Evolutionary conservation across 2,797 vertebrate species (phyloP).

Genomic region (Lacerta bilineata): DNA sequence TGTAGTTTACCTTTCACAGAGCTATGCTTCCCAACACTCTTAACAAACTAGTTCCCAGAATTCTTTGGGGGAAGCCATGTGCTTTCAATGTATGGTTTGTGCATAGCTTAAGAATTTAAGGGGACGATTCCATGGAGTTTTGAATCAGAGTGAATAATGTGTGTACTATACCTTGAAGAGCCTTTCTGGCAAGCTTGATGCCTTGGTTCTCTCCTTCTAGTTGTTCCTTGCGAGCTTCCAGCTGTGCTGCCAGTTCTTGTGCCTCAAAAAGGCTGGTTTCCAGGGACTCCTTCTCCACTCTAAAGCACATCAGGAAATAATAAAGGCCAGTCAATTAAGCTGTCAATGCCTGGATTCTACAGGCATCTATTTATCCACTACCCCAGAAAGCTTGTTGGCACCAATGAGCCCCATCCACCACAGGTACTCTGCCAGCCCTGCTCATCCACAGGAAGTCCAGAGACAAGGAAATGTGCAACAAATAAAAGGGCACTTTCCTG

Average conservation of each 20-base stretch:
- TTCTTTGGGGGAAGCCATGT: too few relatives aligned
- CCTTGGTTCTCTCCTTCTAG: slow-evolving; percentile 79
- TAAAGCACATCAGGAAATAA: slow-evolving; percentile 58
- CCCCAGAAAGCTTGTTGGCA: background rate
- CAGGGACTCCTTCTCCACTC: slow-evolving; percentile 83
- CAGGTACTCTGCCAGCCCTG: background rate
- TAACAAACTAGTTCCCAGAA: too few relatives aligned
- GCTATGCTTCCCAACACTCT: too few relatives aligned
- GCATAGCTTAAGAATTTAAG: background rate
- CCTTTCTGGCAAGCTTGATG: slow-evolving; percentile 78
- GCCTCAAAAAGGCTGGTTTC: slow-evolving; percentile 82
- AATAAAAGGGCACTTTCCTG: background rate
- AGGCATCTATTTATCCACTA: background rate
- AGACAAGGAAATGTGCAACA: background rate
- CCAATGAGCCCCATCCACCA: background rate
- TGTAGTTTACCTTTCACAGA: too few relatives aligned
- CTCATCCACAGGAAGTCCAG: background rate
- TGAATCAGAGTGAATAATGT: background rate
- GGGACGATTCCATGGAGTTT: background rate
- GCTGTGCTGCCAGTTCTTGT: slow-evolving; percentile 79
- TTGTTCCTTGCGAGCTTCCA: slow-evolving; percentile 80
- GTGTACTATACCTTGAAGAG: slow-evolving; percentile 82
- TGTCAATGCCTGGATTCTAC: background rate
- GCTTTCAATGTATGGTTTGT: too few relatives aligned
- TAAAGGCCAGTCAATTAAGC: fast-evolving